A percentile compares a stretch with the other conserved stretches of the same genome.
These are phyloP conservation scores for Lepidurus arcticus DNA, from an alignment of 1,140 invertebrate species.

Conservation along the genomic window DNA sequence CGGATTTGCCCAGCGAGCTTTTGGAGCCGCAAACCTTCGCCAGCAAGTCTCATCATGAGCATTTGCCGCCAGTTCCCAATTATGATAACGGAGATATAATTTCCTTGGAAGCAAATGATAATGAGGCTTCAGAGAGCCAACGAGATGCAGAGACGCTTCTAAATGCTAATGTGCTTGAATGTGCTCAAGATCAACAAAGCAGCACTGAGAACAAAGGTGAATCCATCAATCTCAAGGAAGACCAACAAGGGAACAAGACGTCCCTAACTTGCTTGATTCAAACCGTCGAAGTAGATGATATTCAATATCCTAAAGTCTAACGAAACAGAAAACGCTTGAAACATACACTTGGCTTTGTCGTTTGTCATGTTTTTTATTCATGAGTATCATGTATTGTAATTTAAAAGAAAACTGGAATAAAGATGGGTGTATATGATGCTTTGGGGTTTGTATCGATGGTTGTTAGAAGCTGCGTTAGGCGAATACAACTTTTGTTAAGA, in stretches of 20 bases:
- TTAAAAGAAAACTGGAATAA: no score
- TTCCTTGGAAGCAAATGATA: background rate
- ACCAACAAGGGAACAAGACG: background rate
- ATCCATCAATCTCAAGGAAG: background rate
- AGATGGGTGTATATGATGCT: no score
- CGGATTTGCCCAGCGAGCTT: slow-evolving; percentile 24
- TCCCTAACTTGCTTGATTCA: background rate
- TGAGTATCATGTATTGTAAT: no score
- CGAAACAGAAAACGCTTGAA: background rate
- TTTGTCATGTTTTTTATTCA: no score
- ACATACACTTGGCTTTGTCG: background rate
- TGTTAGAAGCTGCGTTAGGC: no score
- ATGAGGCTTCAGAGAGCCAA: background rate
- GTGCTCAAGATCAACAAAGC: background rate
- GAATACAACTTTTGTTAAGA: no score
- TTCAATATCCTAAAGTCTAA: background rate
- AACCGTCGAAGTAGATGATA: background rate
- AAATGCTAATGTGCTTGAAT: background rate
- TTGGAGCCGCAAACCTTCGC: background rate
- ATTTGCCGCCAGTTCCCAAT: background rate
- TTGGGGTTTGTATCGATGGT: no score
- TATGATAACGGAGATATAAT: background rate
- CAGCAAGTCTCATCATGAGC: background rate
- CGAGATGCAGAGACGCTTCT: background rate
- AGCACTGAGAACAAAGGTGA: background rate